Conservation (phyloP, 2,113 vertebrate species). For the Sisor rabdophorus region DNA sequence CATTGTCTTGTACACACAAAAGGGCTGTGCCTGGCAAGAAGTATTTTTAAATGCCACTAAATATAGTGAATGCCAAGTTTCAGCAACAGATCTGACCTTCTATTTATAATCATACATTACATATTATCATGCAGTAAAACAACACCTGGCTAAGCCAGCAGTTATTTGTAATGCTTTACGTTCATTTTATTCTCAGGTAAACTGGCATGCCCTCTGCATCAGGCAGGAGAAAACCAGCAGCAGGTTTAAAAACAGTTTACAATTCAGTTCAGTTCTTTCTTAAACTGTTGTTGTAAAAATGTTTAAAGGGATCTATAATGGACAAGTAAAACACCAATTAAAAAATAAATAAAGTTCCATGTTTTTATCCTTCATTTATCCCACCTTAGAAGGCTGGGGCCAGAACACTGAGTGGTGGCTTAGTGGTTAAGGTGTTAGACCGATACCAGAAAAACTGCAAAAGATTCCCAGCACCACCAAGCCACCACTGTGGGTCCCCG, state of each 20-base stretch:
- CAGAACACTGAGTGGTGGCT: too few relatives aligned
- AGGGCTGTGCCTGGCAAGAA: constrained; percentile 1
- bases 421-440: too few relatives aligned
- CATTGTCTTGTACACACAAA: background rate
- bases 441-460: too few relatives aligned
- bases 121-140: constrained; percentile 13
- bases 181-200: constrained; percentile 14
- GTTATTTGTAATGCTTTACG: constrained; percentile 5
- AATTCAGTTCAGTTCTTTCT: constrained; percentile 31
- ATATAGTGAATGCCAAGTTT: constrained; percentile 1
- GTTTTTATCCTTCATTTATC: too few relatives aligned
- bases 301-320: constrained; percentile 4
- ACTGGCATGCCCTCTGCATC: constrained; percentile 2
- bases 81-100: constrained; percentile 25
- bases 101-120: constrained; percentile 24
- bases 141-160: constrained; percentile 15
- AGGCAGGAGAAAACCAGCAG: constrained; percentile 8
- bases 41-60: constrained; percentile 2
- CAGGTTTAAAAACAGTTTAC: constrained; percentile 26
- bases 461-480: too few relatives aligned
- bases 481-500: too few relatives aligned
- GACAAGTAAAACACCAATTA: too few relatives aligned
- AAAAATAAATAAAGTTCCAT: too few relatives aligned
- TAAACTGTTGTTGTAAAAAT: constrained; percentile 16
- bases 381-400: too few relatives aligned